Evolutionary conservation across 2,113 vertebrate species (phyloP).

Genomic region (Ceyx cyanopectus): DNA sequence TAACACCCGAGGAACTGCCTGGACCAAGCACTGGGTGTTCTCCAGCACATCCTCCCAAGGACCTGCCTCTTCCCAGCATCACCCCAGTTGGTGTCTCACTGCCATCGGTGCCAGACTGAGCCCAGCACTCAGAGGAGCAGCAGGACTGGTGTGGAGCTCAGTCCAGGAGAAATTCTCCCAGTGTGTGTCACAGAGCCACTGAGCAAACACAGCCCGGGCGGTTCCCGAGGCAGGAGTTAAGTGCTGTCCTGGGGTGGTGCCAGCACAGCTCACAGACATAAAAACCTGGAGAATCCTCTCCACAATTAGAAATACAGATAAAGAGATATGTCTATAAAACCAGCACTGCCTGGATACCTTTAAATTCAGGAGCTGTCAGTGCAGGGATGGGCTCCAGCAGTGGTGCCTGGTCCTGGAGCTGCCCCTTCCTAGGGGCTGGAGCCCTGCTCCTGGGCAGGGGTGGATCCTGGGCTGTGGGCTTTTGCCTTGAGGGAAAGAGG

Average conservation of each 20-base stretch:
- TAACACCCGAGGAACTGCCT: background rate
- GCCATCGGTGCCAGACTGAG: background rate
- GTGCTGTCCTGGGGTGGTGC: background rate
- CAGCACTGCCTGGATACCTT: constrained; percentile 43
- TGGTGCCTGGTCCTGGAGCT: background rate
- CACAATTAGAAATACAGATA: background rate
- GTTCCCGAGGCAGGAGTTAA: too few species aligned
- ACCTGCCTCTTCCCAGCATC: background rate
- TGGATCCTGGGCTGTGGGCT: background rate
- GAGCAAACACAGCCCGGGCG: fast-evolving
- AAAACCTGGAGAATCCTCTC: background rate
- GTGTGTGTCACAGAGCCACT: background rate
- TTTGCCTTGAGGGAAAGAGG: constrained; percentile 50
- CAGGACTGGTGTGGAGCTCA: background rate
- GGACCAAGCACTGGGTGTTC: background rate
- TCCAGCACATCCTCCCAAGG: background rate
- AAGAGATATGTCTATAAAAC: background rate
- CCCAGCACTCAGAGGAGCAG: background rate
- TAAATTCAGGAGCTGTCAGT: background rate
- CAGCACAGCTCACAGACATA: background rate
- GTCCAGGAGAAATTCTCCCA: background rate
- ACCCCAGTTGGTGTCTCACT: background rate
- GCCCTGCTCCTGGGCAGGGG: constrained; percentile 46
- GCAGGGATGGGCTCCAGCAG: background rate
- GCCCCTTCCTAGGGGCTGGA: background rate